These are phyloP conservation scores for Ridgeia piscesae DNA, from an alignment of 1,140 invertebrate species.

Conservation along the genomic window DNA sequence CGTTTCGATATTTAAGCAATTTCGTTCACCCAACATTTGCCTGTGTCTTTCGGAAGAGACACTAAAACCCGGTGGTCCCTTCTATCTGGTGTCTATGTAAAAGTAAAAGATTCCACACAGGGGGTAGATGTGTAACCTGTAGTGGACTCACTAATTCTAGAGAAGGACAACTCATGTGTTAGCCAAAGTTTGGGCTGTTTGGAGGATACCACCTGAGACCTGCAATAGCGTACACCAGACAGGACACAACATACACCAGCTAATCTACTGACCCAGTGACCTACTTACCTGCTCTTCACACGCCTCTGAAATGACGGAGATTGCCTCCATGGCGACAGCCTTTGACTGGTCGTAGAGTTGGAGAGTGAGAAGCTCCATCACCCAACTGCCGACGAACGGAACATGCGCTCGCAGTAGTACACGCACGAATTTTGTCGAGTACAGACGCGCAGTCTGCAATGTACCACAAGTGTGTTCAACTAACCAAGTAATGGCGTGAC, in stretches of 20 bases:
- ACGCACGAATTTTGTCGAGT: slow-evolving; percentile 86
- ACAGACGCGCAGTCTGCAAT: slow-evolving; percentile 77
- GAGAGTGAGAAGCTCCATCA: slow-evolving; percentile 76
- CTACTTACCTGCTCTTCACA: slow-evolving; percentile 75
- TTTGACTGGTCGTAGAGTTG: slow-evolving; percentile 80
- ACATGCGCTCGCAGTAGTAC: slow-evolving; percentile 70
- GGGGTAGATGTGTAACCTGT: too few species aligned
- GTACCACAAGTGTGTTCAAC: slow-evolving; percentile 38
- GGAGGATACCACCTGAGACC: too few species aligned
- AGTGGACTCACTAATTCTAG: too few species aligned
- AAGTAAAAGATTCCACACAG: too few species aligned
- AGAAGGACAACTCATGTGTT: too few species aligned
- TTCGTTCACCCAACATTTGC: too few species aligned
- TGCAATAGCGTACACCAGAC: not conserved
- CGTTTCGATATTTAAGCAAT: too few species aligned
- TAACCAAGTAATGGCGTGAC: slow-evolving; percentile 52
- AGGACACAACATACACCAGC: not conserved
- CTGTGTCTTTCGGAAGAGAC: too few species aligned
- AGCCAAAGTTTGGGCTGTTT: too few species aligned
- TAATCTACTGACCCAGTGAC: not conserved
- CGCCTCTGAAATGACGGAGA: slow-evolving; percentile 87
- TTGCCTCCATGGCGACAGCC: slow-evolving; percentile 73
- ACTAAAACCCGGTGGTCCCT: too few species aligned
- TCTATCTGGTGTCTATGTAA: too few species aligned
- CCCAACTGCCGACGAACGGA: slow-evolving; percentile 67